Conservation (phyloP, 2,113 vertebrate genomes). For the Ginglymostoma cirratum region DNA sequence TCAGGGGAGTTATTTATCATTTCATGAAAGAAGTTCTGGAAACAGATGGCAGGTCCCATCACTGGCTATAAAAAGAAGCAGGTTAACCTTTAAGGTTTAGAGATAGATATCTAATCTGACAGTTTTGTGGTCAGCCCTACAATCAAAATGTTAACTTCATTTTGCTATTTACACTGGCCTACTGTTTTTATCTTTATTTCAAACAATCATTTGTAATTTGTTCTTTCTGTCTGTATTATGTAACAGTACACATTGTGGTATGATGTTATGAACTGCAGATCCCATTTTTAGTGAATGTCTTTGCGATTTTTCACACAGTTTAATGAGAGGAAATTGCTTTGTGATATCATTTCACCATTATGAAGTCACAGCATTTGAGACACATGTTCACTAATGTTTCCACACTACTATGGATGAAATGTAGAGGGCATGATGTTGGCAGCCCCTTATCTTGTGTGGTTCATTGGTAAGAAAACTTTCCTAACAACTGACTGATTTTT, state of each 20-base stretch:
- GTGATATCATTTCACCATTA: slow-evolving; percentile 18
- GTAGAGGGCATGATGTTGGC: slow-evolving; percentile 25
- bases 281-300: background rate
- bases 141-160: background rate
- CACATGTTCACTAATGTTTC: no score
- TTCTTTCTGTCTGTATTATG: background rate
- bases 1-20: background rate
- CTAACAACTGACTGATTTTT: background rate
- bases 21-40: background rate
- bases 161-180: background rate
- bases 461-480: slow-evolving; percentile 1
- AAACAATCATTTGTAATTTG: background rate
- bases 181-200: background rate
- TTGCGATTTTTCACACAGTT: background rate
- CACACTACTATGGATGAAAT: background rate
- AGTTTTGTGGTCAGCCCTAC: background rate
- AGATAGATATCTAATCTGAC: background rate
- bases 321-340: background rate
- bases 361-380: slow-evolving; percentile 8
- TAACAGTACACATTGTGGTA: background rate
- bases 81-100: background rate
- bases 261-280: background rate
- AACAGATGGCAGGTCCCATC: background rate
- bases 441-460: background rate
- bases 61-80: background rate